Evolutionary conservation across 2,797 vertebrate species (phyloP).

Genomic region (Chloroceryle inda): DNA sequence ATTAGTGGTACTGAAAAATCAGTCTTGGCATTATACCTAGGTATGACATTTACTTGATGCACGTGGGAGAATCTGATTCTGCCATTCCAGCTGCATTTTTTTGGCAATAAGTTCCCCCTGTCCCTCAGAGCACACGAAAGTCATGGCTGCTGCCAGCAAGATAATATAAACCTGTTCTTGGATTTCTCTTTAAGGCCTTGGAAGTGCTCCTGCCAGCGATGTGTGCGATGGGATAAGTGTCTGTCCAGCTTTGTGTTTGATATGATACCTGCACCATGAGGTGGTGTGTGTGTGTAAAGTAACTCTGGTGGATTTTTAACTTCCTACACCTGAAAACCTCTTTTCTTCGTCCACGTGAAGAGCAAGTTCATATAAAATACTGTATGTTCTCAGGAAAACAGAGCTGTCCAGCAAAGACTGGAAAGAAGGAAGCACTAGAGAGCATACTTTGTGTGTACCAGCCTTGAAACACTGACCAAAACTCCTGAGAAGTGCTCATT

Average conservation of each 20-base stretch:
- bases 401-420: background rate
- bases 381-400: background rate
- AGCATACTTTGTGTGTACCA: background rate
- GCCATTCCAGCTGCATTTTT: background rate
- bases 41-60: background rate
- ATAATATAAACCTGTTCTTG: background rate
- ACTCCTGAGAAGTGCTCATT: background rate
- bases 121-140: background rate
- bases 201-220: background rate
- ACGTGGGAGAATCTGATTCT: background rate
- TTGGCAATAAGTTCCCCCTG: background rate
- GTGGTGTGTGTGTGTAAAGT: rapidly evolving
- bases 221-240: background rate
- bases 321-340: background rate
- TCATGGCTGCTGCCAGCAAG: background rate
- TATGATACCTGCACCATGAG: background rate
- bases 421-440: background rate
- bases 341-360: background rate
- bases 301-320: background rate
- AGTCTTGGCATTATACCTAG: background rate
- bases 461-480: background rate
- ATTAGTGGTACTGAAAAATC: background rate
- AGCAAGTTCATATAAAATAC: background rate
- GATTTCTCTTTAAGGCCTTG: background rate
- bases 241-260: background rate